Conservation (phyloP, 2,113 vertebrate species). For the Nothoprocta pentlandii region DNA sequence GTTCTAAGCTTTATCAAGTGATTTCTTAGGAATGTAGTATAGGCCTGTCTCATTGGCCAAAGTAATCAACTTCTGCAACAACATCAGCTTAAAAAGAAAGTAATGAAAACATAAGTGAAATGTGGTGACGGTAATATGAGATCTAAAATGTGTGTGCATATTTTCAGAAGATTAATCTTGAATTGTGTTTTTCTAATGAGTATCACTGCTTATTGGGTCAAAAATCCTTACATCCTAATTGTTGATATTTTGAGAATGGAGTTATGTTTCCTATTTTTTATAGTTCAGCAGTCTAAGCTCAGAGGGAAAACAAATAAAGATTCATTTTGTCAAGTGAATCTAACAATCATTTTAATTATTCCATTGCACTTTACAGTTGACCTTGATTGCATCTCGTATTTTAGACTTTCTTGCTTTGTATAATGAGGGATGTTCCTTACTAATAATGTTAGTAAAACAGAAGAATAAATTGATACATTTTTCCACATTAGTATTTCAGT, state of each 20-base stretch:
- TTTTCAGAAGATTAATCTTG: slow-evolving; percentile 15
- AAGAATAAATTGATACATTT: slow-evolving; percentile 34
- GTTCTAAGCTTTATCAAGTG: slow-evolving; percentile 12
- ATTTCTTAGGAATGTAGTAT: background rate
- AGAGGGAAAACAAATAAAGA: slow-evolving; percentile 46
- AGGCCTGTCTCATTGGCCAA: background rate
- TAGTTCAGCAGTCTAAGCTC: slow-evolving; percentile 41
- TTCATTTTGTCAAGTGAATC: slow-evolving; percentile 54
- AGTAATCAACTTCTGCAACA: slow-evolving; percentile 8
- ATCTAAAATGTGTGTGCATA: background rate
- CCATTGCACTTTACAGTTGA: slow-evolving; percentile 27
- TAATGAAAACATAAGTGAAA: background rate
- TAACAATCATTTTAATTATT: slow-evolving; percentile 63
- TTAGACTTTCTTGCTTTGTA: slow-evolving; percentile 28
- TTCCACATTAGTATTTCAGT: background rate
- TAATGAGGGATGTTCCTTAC: slow-evolving; percentile 28
- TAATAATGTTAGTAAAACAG: slow-evolving; percentile 34
- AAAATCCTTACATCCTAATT: slow-evolving; percentile 19
- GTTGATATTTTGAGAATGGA: slow-evolving; percentile 20
- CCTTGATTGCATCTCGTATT: slow-evolving; percentile 40
- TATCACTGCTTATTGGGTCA: slow-evolving; percentile 14
- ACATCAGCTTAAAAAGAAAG: background rate
- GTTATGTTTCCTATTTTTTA: slow-evolving; percentile 46
- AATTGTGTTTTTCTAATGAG: slow-evolving; percentile 59
- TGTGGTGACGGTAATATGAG: background rate